A percentile compares a stretch with the other conserved stretches of the same genome.
Conservation (phyloP, 2,113 vertebrate genomes). For the Tringa solitaria region DNA sequence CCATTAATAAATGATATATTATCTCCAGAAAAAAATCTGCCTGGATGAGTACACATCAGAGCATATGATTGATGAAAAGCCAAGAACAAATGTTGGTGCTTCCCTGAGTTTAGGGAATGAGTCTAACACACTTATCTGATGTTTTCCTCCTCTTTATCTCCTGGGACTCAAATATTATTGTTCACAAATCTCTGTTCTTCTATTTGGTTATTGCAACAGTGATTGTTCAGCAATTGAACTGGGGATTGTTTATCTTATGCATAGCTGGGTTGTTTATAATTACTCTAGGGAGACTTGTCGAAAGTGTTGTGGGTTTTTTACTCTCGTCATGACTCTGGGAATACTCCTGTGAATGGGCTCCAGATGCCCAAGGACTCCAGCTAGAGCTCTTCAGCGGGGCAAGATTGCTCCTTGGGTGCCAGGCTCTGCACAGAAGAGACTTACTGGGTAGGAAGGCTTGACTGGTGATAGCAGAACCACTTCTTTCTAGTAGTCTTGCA, state of each 20-base stretch:
- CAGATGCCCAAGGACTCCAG: background rate
- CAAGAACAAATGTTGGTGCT: background rate
- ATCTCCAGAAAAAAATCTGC: background rate
- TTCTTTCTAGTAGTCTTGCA: background rate
- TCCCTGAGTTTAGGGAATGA: background rate
- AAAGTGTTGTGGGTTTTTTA: background rate
- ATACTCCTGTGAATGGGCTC: background rate
- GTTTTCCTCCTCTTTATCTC: background rate
- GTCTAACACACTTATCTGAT: background rate
- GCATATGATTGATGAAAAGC: background rate
- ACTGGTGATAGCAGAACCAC: background rate
- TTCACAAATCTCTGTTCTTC: slow-evolving; percentile 4
- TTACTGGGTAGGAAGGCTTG: background rate
- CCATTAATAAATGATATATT: background rate
- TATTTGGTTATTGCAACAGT: background rate
- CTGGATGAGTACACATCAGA: background rate
- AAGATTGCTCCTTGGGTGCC: background rate
- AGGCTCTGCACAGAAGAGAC: background rate
- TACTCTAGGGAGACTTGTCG: background rate
- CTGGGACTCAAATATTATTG: background rate
- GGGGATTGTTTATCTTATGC: background rate
- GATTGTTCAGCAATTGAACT: slow-evolving; percentile 14
- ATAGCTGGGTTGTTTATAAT: background rate
- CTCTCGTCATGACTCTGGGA: background rate
- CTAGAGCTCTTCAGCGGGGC: background rate